Conservation (phyloP, 2,888 invertebrate genomes). For the Archips xylosteana region DNA sequence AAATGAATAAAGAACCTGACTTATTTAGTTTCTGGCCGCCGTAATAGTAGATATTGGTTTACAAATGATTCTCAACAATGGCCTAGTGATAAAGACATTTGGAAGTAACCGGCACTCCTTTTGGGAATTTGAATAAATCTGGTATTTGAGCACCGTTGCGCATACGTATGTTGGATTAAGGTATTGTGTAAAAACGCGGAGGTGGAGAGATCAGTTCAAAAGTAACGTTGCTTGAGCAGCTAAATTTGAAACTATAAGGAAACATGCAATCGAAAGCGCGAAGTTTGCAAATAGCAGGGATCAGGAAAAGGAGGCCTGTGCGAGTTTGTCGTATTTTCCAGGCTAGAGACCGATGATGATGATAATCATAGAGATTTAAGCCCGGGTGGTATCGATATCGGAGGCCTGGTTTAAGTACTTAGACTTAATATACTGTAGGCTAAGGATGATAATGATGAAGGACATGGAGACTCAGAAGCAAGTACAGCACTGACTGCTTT, state of each 20-base stretch:
- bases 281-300: no score
- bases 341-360: no score
- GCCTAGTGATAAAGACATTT: conserved; percentile 66
- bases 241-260: background rate
- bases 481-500: no score
- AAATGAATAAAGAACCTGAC: conserved; percentile 25
- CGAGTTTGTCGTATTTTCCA: no score
- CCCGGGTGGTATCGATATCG: no score
- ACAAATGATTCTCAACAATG: conserved; percentile 60
- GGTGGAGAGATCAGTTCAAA: background rate
- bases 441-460: no score
- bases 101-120: conserved; percentile 33
- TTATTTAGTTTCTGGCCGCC: conserved; percentile 20
- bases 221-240: background rate
- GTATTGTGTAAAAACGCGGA: background rate
- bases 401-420: no score
- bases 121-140: conserved; percentile 24
- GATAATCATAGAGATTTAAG: no score
- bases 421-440: no score
- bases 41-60: conserved; percentile 30
- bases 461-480: no score
- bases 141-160: conserved; percentile 26
- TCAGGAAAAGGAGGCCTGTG: no score
- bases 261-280: no score
- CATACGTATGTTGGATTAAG: conserved; percentile 25